Base-by-base conservation (phyloP, 2,888 invertebrate species). In the Dynastes grantii region DNA sequence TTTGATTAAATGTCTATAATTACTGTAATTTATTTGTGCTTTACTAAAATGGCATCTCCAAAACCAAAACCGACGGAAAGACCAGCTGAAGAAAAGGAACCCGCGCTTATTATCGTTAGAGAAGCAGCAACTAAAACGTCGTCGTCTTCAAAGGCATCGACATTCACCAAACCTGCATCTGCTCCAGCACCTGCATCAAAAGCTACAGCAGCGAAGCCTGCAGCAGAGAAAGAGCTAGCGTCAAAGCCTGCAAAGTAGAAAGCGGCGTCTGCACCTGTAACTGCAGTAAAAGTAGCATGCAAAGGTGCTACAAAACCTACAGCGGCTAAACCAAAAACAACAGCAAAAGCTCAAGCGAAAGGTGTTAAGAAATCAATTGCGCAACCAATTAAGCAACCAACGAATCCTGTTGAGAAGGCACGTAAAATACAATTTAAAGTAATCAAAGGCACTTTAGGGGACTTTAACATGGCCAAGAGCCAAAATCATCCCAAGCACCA, bases 401-500 rank as follows among this genome's bases (percentile, higher is more conserved):
- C 81, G 45, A 83, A 83, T 11, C 89, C 91, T 75, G 92, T 95
- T 81, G 91, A 93, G 73, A 96, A 95, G 87, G 97, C 97, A 78
- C 92, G 95, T 83, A 96, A 95, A 88, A 93, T 95, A 16, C 96
- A 96, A 89, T 95, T 94, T 85, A 97, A 96, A 94, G 96, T 96
- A 87, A 45, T 22, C 22, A 22, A 22, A 22, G 22, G 22, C 22
- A 22, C 22, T 22, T 22, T 22, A 22, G 22, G 22, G 22, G 22
- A 22, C 5, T 5, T 37, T 37, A 5, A 2, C 5, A 37, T 37
- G 32, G 32, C 4, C 5, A 37, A 5, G 5, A 0, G 5, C 5
- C 32, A 37, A 37, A 37, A 37, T 37, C 5, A 37, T 5, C 5
- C 0, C 32, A 37, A 4, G 0, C 5, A 2, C 32, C 32, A 37